These are phyloP conservation scores for Hypselothyrea guttata DNA, from an alignment of 2,888 invertebrate species.

Conservation along the genomic window DNA sequence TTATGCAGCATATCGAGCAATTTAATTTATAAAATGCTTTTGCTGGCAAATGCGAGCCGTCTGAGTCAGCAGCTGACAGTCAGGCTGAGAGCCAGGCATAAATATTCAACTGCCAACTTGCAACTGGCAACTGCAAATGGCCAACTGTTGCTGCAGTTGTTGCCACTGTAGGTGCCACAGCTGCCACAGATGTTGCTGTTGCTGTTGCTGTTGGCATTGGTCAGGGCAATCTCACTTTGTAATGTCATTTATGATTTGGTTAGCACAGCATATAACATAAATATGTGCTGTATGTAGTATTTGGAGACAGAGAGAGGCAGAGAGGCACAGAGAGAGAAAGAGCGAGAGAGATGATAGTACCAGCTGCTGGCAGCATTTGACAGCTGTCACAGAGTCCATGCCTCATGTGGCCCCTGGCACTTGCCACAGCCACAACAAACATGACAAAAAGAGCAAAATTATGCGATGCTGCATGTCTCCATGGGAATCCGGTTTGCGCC, in stretches of 20 bases:
- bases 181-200: constrained; percentile 19
- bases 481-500: constrained; percentile 22
- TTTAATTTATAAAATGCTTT: constrained; percentile 32
- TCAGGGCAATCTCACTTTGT: constrained; percentile 46
- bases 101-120: constrained; percentile 3
- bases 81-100: constrained; percentile 2
- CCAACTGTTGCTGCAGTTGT: constrained; percentile 28
- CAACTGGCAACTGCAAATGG: constrained; percentile 4
- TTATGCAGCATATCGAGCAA: neutral
- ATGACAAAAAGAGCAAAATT: neutral
- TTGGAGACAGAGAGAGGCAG: too few relatives aligned
- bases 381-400: constrained; percentile 52
- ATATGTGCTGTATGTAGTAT: too few relatives aligned
- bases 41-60: constrained; percentile 1
- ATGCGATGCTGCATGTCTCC: constrained; percentile 9
- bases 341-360: too few relatives aligned
- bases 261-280: constrained; percentile 29
- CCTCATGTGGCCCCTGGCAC: constrained; percentile 23
- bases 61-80: constrained; percentile 3
- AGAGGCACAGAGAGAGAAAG: too few relatives aligned
- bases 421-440: neutral
- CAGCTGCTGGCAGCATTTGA: constrained; percentile 51
- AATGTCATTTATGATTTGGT: constrained; percentile 71
- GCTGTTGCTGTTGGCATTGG: constrained; percentile 9
- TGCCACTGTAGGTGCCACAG: neutral